A percentile compares a stretch with the other conserved stretches of the same genome.
Evolutionary conservation across 1,140 invertebrate genomes (phyloP).

Genomic region (Batillaria attramentaria): DNA sequence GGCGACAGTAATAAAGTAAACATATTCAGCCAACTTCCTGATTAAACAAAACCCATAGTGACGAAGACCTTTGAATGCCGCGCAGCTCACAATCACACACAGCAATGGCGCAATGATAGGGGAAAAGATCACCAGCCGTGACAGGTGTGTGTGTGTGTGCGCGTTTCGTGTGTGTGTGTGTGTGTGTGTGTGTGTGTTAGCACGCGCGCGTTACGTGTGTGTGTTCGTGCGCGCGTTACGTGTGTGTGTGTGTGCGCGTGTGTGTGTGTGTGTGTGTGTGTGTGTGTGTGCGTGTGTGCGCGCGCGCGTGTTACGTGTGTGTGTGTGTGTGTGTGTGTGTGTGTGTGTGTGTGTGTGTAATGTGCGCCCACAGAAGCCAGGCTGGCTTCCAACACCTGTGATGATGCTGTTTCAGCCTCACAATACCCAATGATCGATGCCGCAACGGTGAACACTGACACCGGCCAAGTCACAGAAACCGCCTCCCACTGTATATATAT

Average conservation of each 20-base stretch:
- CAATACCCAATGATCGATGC: too few species aligned
- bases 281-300: not conserved
- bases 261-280: not conserved
- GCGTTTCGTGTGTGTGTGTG: not conserved
- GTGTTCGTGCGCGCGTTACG: not conserved
- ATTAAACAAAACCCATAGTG: not conserved
- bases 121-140: not conserved
- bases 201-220: not conserved
- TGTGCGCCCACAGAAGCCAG: too few species aligned
- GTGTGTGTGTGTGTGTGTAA: conserved; percentile 3
- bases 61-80: not conserved
- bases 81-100: not conserved
- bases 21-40: too few species aligned
- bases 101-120: not conserved
- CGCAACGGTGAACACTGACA: too few species aligned
- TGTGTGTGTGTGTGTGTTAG: not conserved
- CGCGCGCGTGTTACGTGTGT: not conserved
- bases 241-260: not conserved
- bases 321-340: not conserved
- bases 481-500: too few species aligned
- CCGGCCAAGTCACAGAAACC: too few species aligned
- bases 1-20: not conserved
- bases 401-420: too few species aligned
- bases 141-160: not conserved
- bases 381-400: too few species aligned